Conservation (phyloP, 2,113 vertebrate genomes). For the Suncus etruscus region DNA sequence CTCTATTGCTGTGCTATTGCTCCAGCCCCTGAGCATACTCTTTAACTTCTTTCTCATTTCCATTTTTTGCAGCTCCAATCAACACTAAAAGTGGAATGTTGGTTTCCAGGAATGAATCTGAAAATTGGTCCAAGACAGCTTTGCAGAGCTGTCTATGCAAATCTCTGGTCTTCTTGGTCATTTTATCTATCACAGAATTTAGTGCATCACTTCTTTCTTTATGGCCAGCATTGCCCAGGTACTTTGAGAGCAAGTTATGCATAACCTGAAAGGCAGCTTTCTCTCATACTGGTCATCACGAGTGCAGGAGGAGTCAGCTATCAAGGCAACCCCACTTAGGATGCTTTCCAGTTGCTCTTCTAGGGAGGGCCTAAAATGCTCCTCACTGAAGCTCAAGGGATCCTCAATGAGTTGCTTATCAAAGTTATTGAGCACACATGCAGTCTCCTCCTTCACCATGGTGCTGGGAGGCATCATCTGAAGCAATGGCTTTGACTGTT, state of each 20-base stretch:
- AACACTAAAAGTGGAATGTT: constrained; percentile 98
- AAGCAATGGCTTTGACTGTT: constrained; percentile 94
- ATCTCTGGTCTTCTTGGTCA: constrained; percentile 99
- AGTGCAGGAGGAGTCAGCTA: constrained; percentile 98
- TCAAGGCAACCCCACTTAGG: constrained; percentile 97
- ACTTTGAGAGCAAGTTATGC: constrained; percentile 97
- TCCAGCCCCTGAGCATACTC: constrained; percentile 86
- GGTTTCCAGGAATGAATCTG: constrained; percentile 99
- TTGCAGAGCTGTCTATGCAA: constrained; percentile 98
- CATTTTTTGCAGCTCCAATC: constrained; percentile 99
- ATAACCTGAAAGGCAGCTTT: constrained; percentile 97
- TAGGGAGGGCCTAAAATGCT: constrained; percentile 96
- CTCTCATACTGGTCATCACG: constrained; percentile 97
- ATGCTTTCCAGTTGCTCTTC: constrained; percentile 99
- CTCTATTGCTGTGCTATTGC: no score
- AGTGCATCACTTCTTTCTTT: constrained; percentile 97
- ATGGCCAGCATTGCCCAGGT: constrained; percentile 98
- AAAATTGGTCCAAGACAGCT: constrained; percentile 99
- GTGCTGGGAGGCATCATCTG: constrained; percentile 91
- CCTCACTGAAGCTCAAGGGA: constrained; percentile 96
- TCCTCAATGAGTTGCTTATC: constrained; percentile 99
- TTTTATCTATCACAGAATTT: constrained; percentile 98
- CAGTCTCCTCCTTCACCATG: constrained; percentile 93
- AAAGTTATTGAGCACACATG: constrained; percentile 98
- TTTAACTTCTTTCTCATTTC: constrained; percentile 99